A percentile compares a stretch with the other conserved stretches of the same genome.
These are phyloP conservation scores for Acrocera orbiculus DNA, from an alignment of 2,888 invertebrate species.

Conservation along the genomic window DNA sequence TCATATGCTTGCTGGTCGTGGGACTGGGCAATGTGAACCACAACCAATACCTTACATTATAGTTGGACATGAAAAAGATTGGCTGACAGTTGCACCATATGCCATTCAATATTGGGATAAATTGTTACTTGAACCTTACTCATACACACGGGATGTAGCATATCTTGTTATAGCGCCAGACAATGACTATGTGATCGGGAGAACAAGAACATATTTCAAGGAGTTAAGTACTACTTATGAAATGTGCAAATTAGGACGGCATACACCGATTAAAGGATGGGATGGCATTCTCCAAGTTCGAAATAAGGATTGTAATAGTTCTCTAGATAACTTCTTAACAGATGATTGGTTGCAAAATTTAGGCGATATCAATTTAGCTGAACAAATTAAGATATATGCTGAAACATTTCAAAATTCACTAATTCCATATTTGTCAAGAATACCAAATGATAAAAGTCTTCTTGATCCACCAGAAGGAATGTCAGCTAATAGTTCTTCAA, in stretches of 20 bases:
- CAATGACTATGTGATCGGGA: slow-evolving; percentile 60
- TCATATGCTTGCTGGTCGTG: slow-evolving; percentile 84
- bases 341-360: slow-evolving; percentile 83
- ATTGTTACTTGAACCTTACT: slow-evolving; percentile 89
- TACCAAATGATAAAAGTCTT: slow-evolving; percentile 55
- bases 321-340: background rate
- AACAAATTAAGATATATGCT: slow-evolving; percentile 74
- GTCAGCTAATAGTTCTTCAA: slow-evolving; percentile 9
- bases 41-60: slow-evolving; percentile 90
- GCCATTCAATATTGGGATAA: slow-evolving; percentile 93
- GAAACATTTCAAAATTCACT: slow-evolving; percentile 59
- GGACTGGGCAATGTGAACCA: slow-evolving; percentile 89
- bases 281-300: slow-evolving; percentile 81
- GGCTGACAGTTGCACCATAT: slow-evolving; percentile 86
- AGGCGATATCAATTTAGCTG: slow-evolving; percentile 62
- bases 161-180: slow-evolving; percentile 92
- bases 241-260: slow-evolving; percentile 81
- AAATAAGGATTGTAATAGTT: slow-evolving; percentile 23
- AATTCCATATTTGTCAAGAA: slow-evolving; percentile 56
- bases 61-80: slow-evolving; percentile 89
- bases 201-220: slow-evolving; percentile 73
- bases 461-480: slow-evolving; percentile 42
- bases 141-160: slow-evolving; percentile 84
- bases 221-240: slow-evolving; percentile 90
- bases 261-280: slow-evolving; percentile 71